phyloP scores from a whole-genome alignment of 1,140 invertebrate species.

The Drosophila azteca region DNA sequence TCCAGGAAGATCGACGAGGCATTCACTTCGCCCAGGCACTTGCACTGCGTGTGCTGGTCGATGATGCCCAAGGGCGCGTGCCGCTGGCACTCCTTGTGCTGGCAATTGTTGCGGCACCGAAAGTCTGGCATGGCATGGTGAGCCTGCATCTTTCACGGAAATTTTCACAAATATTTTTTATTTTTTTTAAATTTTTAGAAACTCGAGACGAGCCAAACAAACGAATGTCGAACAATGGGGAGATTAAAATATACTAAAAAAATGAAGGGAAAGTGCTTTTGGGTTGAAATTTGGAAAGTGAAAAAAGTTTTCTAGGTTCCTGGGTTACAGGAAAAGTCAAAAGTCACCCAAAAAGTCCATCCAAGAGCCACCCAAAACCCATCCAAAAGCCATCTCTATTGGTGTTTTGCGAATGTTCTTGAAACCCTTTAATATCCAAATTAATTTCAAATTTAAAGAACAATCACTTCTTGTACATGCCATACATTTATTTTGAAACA shows the following conservation, averaged over 20 bases:
- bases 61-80: constrained; percentile 70
- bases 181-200: constrained; percentile 31
- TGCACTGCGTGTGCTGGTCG: constrained; percentile 74
- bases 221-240: neutral
- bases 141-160: constrained; percentile 55
- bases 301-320: too few relatives aligned
- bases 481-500: too few relatives aligned
- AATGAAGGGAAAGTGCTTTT: neutral
- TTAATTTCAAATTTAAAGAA: too few relatives aligned
- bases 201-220: constrained; percentile 53
- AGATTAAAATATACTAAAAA: neutral
- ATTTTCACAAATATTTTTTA: constrained; percentile 10
- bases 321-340: too few relatives aligned
- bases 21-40: constrained; percentile 73
- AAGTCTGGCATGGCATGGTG: constrained; percentile 78
- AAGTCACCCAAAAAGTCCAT: too few relatives aligned
- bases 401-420: too few relatives aligned
- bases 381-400: too few relatives aligned
- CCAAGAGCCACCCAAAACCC: too few relatives aligned
- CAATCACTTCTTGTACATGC: too few relatives aligned
- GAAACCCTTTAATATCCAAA: too few relatives aligned
- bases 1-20: constrained; percentile 80
- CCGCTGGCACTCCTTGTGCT: constrained; percentile 76
- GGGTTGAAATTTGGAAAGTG: too few relatives aligned
- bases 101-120: constrained; percentile 72